Base-by-base conservation (phyloP, 2,113 vertebrate genomes). In the Aspiorhynchus laticeps region DNA sequence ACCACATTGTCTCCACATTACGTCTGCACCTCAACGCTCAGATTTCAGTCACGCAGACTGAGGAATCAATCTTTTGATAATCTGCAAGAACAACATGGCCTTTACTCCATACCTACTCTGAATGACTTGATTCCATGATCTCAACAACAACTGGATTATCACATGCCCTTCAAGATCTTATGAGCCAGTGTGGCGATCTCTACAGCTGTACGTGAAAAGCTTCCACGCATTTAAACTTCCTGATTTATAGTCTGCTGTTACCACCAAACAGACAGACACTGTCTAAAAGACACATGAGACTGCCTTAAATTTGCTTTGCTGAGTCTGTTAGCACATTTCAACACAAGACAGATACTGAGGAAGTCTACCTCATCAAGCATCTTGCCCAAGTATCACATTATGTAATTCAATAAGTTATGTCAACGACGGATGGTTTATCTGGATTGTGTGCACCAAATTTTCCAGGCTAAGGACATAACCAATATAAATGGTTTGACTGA, bases 41-140 rank as follows among this genome's bases (percentile, higher is more conserved):
- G 75, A 24, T 85, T 86, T 41, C 46, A 53, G 71, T n/a, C 63
- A 26, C 3, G 4, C 48, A 43, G 36, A 38, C 53, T 6, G 53
- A 56, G 11, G 77, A 61, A 38, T 48, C 48, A 17, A 38, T 84
- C 33, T 71, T 59, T 83, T 86, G 59, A 56, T 71, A 43, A 71
- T 75, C 65, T 38, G 33, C 10, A 81, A 61, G 77, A 85, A 85
- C 71, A 88, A 63, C 87, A 84, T 24, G 21, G 84, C 76, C 67
- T 71, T 46, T n/a, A 74, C 46, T 43, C 41, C 33, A 51, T 41
- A 15, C 73, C 46, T 51, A 85, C 79, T 79, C 11, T 36, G 75
- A 46, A 6, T 67, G 84, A 84, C 67, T 83, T 9, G 3, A 33
- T 86, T 88, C 59, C 46, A 79, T 36, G 33, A 36, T 38, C 28